These are phyloP conservation scores for Tridacna gigas DNA, from an alignment of 2,888 invertebrate species.

Conservation along the genomic window DNA sequence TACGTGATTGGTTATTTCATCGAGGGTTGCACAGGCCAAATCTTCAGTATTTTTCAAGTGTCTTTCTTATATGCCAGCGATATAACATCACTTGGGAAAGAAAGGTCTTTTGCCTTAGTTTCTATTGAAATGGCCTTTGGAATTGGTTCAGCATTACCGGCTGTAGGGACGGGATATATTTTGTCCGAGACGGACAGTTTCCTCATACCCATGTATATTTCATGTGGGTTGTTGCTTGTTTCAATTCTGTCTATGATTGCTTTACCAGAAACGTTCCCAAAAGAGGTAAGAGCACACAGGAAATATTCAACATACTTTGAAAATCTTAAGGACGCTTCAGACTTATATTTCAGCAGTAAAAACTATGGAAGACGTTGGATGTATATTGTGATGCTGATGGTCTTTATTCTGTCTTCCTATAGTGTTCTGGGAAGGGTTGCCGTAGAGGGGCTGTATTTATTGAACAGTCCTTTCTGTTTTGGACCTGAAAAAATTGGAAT, in stretches of 20 bases:
- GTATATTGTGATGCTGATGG: constrained; percentile 46
- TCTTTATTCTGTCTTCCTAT: constrained; percentile 43
- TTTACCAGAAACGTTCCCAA: constrained; percentile 55
- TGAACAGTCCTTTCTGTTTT: constrained; percentile 69
- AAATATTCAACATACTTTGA: constrained; percentile 37
- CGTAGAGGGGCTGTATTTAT: constrained; percentile 63
- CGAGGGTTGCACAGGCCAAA: constrained; percentile 64
- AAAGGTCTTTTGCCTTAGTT: constrained; percentile 56
- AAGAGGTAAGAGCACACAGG: constrained; percentile 24
- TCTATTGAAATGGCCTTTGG: constrained; percentile 57
- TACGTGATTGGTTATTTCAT: constrained; percentile 51
- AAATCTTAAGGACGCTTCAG: constrained; percentile 51
- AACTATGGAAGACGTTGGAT: constrained; percentile 51
- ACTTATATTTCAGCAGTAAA: constrained; percentile 53
- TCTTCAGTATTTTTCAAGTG: constrained; percentile 51
- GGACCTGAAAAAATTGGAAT: constrained; percentile 63
- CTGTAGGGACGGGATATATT: constrained; percentile 60
- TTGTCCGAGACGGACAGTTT: constrained; percentile 52
- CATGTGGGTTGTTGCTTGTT: constrained; percentile 25
- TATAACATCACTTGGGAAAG: constrained; percentile 58
- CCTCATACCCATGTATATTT: constrained; percentile 40
- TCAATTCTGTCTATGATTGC: constrained; percentile 46
- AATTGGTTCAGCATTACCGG: constrained; percentile 43
- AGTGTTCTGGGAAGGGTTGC: constrained; percentile 43
- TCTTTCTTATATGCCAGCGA: constrained; percentile 60